Percentiles rank a stretch among this genome's conserved stretches.
Evolutionary conservation across 2,888 invertebrate species (phyloP).

Genomic region (Diarsia brunnea): DNA sequence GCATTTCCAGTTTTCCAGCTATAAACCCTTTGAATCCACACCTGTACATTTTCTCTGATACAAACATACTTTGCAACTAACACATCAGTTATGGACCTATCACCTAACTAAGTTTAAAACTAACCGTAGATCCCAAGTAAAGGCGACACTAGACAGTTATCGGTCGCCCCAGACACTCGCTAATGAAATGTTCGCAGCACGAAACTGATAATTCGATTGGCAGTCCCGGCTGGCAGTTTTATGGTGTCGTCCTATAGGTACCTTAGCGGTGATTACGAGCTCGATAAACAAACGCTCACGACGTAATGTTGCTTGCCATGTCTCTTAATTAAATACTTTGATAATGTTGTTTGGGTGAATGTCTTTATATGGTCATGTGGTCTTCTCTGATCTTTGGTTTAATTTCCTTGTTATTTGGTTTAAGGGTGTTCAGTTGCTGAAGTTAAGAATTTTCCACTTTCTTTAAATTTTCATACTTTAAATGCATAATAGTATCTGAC

Average conservation of each 20-base stretch:
- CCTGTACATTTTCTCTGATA: constrained; percentile 10
- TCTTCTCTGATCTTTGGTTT: constrained; percentile 16
- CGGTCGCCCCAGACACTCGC: constrained; percentile 40
- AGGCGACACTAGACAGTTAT: constrained; percentile 41
- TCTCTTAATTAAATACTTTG: constrained; percentile 56
- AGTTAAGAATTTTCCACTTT: background rate
- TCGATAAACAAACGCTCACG: constrained; percentile 62
- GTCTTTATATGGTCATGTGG: constrained; percentile 10
- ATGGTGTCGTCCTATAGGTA: constrained; percentile 68
- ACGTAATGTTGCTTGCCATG: constrained; percentile 45
- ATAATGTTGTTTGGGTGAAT: constrained; percentile 27
- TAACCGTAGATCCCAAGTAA: constrained; percentile 19
- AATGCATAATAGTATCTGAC: background rate
- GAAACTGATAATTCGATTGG: constrained; percentile 67
- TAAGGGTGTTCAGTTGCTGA: background rate
- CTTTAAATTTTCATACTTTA: background rate
- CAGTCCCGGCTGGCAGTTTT: constrained; percentile 70
- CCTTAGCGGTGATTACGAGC: constrained; percentile 72
- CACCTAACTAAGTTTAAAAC: constrained; percentile 30
- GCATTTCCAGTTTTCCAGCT: constrained; percentile 17
- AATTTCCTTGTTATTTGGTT: constrained; percentile 9
- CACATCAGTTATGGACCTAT: constrained; percentile 13
- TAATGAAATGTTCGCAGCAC: constrained; percentile 62
- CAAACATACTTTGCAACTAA: constrained; percentile 9
- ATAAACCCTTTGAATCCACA: background rate